Evolutionary conservation across 2,888 invertebrate genomes (phyloP).

Genomic region (Aquatica leii): DNA sequence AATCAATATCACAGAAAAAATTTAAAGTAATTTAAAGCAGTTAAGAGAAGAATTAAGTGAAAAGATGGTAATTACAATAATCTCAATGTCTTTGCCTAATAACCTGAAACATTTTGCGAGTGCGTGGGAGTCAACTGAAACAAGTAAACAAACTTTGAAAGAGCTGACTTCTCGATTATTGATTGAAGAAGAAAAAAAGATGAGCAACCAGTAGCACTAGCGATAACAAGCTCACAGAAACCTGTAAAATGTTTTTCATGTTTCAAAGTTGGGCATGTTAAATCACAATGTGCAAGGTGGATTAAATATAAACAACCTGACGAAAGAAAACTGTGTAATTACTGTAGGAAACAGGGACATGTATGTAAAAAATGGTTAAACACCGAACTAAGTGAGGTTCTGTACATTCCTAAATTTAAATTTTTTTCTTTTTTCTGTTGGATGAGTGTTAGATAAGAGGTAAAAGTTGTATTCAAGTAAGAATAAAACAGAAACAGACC

Average conservation of each 20-base stretch:
- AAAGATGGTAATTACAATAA: constrained; percentile 43
- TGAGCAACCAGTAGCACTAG: neutral
- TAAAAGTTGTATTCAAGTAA: too few species aligned
- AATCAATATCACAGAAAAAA: constrained; percentile 37
- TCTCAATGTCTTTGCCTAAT: constrained; percentile 50
- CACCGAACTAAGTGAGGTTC: neutral
- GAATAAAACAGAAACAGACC: too few species aligned
- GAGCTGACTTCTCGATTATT: constrained; percentile 40
- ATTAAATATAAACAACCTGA: neutral
- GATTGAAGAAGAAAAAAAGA: constrained; percentile 38
- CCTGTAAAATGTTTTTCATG: neutral
- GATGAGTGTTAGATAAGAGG: neutral
- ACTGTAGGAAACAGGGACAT: neutral
- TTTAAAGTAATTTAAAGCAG: constrained; percentile 37
- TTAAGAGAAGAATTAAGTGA: constrained; percentile 35
- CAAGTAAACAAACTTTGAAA: constrained; percentile 37
- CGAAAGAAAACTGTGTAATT: neutral
- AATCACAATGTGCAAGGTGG: neutral
- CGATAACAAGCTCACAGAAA: too few species aligned
- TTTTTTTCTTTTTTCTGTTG: neutral
- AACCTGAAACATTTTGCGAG: constrained; percentile 52
- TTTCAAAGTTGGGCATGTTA: neutral
- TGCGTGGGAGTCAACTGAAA: constrained; percentile 45
- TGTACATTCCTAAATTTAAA: neutral
- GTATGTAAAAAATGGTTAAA: neutral